Evolutionary conservation across 2,113 vertebrate genomes (phyloP).

Genomic region (Bos javanicus): DNA sequence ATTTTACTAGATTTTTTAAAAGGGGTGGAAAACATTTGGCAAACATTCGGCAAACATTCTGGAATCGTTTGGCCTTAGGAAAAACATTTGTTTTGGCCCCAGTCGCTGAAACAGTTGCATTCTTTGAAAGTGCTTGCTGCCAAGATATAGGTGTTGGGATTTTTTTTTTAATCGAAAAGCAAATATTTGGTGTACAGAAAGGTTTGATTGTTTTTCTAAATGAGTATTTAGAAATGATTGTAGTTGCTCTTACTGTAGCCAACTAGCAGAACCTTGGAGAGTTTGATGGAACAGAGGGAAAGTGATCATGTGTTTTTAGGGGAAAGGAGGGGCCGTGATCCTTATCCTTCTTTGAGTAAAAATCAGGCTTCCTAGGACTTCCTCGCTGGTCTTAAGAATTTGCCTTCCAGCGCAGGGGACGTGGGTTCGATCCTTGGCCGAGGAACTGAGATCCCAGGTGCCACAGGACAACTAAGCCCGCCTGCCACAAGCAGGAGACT

Average conservation of each 20-base stretch:
- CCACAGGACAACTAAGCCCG: not conserved
- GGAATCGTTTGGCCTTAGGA: slow-evolving; percentile 30
- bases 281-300: not conserved
- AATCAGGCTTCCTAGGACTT: not conserved
- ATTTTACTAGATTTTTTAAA: not conserved
- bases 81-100: slow-evolving; percentile 34
- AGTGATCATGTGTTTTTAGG: not conserved
- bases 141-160: slow-evolving; percentile 40
- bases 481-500: not conserved
- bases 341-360: not conserved
- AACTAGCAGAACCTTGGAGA: not conserved
- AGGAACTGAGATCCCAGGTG: not conserved
- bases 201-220: slow-evolving; percentile 19
- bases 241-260: not conserved
- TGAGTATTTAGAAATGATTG: not conserved
- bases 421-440: not conserved
- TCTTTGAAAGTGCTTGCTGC: slow-evolving; percentile 12
- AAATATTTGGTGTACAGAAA: slow-evolving; percentile 53
- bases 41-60: slow-evolving; percentile 37
- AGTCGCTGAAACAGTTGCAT: not conserved
- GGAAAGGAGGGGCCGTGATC: not conserved
- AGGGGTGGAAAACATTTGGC: slow-evolving; percentile 18
- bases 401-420: not conserved
- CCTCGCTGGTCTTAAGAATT: not conserved
- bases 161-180: slow-evolving; percentile 1